Base-by-base conservation (phyloP, 1,140 invertebrate genomes). In the Lasioglossum baleicum region DNA sequence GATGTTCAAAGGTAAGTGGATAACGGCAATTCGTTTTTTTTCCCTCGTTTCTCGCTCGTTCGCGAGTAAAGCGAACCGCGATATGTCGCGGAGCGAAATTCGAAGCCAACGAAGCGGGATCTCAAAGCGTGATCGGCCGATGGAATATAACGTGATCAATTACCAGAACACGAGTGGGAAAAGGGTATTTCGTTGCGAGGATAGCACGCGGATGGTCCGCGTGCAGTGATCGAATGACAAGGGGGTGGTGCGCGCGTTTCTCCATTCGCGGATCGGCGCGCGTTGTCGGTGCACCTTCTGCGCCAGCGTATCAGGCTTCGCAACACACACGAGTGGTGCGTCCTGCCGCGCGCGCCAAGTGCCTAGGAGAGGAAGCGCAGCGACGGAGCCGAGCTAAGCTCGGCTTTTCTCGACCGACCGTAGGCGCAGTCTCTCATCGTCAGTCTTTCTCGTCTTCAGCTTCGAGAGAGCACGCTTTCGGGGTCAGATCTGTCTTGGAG, bases 281-380 rank as follows among this genome's bases (percentile, higher is more conserved):
- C 83, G 79, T 77, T 77, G 51, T 56, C 69, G 75, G 22, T 26
- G 70, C 63, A 66, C 51, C 60, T 80, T 63, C 74, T 85, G 83
- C 83, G 82, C 79, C 79, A 63, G 78, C 73, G 74, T 80, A 31
- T 68, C 71, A 64, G 42, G 15, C 44, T 61, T 81, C 73, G 83
- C 69, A 72, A 81, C 61, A 77, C 68, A 81, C 53, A 20, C 77
- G 64, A 84, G 73, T 44, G 67, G 63, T 81, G 73, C 65, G 74
- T 81, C 72, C 68, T 81, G 82, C 83, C 78, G 78, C 82, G 83
- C 83, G 82, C 83, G 74, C 73, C 63, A 84, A 85, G 48, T 82
- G 70, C 44, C 74, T 81, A 85, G 70, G 73, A 75, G 82, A 85
- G 83, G 44, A 85, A 85, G 79, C 83, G 83, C 82, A 85, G 82